These are phyloP conservation scores for Junonia oenone DNA, from an alignment of 2,888 invertebrate species.

Conservation along the genomic window DNA sequence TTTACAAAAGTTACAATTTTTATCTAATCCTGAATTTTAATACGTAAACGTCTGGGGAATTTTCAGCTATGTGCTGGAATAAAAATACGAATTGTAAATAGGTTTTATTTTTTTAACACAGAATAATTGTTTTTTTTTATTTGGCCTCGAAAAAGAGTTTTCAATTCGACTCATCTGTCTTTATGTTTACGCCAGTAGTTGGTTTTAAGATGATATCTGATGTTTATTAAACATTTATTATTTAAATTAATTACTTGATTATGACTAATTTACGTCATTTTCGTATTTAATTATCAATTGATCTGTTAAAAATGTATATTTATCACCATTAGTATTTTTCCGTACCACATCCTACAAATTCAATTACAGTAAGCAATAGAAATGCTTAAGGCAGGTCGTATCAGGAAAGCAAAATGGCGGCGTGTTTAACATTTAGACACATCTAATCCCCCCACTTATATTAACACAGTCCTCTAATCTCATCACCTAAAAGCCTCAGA, in stretches of 20 bases:
- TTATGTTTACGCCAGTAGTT: too few relatives aligned
- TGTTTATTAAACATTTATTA: too few relatives aligned
- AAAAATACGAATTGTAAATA: not conserved
- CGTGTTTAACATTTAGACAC: slow-evolving; percentile 13
- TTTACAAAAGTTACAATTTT: not conserved
- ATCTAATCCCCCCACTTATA: slow-evolving; percentile 12
- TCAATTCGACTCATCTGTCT: too few relatives aligned
- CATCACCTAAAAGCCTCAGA: slow-evolving; percentile 14
- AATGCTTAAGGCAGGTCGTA: not conserved
- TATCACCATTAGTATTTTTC: too few relatives aligned
- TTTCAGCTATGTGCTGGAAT: not conserved
- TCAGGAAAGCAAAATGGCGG: slow-evolving; percentile 4
- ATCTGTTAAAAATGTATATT: too few relatives aligned
- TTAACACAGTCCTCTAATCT: slow-evolving; percentile 16
- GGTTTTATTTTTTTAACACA: not conserved
- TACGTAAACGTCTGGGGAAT: not conserved
- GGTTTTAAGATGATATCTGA: not conserved
- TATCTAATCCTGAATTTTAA: slow-evolving; percentile 1
- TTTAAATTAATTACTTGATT: too few relatives aligned
- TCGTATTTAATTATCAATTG: too few relatives aligned
- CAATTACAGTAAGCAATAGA: not conserved
- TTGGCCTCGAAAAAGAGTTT: too few relatives aligned
- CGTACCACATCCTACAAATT: not conserved
- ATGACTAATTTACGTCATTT: too few relatives aligned
- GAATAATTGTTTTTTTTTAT: too few relatives aligned